Evolutionary conservation across 2,888 invertebrate species (phyloP).

Genomic region (Scrobipalpa costella): DNA sequence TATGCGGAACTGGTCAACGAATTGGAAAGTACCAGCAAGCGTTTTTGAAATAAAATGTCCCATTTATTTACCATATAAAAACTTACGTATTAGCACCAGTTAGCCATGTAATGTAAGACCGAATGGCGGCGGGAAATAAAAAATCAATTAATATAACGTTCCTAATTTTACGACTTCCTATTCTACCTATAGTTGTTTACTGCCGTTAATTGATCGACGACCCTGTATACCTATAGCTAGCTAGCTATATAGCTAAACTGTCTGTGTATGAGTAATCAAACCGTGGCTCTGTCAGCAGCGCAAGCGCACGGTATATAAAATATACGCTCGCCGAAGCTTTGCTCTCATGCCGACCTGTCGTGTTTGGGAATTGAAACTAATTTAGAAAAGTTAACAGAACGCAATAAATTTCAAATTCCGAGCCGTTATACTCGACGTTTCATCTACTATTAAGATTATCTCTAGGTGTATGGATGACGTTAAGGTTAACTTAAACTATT

Average conservation of each 20-base stretch:
- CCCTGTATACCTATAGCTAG: slow-evolving; percentile 32
- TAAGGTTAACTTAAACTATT: slow-evolving; percentile 40
- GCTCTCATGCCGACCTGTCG: slow-evolving; percentile 44
- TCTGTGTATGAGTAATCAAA: slow-evolving; percentile 32
- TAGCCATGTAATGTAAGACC: slow-evolving; percentile 17
- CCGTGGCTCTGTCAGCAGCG: slow-evolving; percentile 38
- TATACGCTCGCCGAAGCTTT: slow-evolving; percentile 35
- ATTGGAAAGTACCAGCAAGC: slow-evolving; percentile 15
- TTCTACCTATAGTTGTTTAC: slow-evolving; percentile 33
- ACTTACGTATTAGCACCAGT: slow-evolving; percentile 16
- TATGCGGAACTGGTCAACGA: slow-evolving; percentile 2
- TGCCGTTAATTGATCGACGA: slow-evolving; percentile 39
- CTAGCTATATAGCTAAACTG: background rate
- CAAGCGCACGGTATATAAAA: slow-evolving; percentile 33
- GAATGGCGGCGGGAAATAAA: slow-evolving; percentile 31
- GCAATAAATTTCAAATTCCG: slow-evolving; percentile 68
- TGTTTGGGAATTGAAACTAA: slow-evolving; percentile 63
- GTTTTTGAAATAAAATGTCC: slow-evolving; percentile 19
- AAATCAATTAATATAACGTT: slow-evolving; percentile 38
- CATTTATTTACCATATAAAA: slow-evolving; percentile 11
- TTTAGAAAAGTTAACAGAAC: slow-evolving; percentile 63
- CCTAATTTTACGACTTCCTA: slow-evolving; percentile 39
- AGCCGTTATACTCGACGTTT: slow-evolving; percentile 59
- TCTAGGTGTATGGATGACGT: slow-evolving; percentile 45
- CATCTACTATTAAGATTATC: slow-evolving; percentile 56